Conservation (phyloP, 1,140 invertebrate genomes). For the Homarus americanus region DNA sequence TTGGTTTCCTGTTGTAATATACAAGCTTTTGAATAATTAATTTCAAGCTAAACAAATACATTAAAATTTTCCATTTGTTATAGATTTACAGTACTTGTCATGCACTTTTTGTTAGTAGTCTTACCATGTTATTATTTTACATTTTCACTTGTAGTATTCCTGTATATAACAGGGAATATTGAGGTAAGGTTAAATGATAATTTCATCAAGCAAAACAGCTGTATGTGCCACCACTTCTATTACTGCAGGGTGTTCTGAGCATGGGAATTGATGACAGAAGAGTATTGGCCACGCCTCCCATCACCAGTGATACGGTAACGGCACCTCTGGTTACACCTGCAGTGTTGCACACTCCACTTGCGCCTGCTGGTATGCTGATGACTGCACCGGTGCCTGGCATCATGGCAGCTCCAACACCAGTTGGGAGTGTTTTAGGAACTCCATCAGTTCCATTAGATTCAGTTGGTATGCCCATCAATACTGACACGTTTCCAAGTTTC, state of each 20-base stretch:
- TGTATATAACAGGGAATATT: background rate
- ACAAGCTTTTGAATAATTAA: background rate
- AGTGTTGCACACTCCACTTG: background rate
- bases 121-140: no score
- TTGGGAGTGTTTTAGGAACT: background rate
- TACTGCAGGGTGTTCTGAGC: conserved; percentile 14
- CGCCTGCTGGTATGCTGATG: conserved; percentile 3
- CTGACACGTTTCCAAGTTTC: conserved; percentile 22
- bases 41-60: background rate
- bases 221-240: background rate
- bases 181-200: background rate
- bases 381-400: background rate
- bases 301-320: background rate
- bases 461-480: conserved; percentile 7
- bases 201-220: background rate
- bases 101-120: no score
- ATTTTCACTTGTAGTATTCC: background rate
- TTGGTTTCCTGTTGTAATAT: background rate
- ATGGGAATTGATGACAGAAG: conserved; percentile 26
- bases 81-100: no score
- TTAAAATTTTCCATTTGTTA: background rate
- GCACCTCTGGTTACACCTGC: conserved; percentile 16
- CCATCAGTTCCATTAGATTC: conserved; percentile 10
- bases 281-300: background rate
- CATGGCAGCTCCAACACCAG: background rate